Evolutionary conservation across 2,888 invertebrate genomes (phyloP).

Genomic region (Saturnia japonica): DNA sequence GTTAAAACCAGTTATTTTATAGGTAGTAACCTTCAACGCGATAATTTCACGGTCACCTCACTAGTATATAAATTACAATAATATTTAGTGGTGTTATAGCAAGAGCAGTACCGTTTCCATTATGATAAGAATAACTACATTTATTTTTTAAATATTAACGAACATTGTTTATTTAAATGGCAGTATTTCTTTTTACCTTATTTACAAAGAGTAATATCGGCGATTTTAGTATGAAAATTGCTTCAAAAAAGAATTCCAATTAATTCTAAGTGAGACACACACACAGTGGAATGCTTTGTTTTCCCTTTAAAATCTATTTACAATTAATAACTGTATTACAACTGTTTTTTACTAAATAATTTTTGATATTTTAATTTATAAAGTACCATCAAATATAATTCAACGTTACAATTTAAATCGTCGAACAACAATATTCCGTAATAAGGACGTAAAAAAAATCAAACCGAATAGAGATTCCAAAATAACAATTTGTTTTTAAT

Average conservation of each 20-base stretch:
- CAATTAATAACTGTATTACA: constrained; percentile 37
- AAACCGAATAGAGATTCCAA: constrained; percentile 43
- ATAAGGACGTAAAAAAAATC: neutral
- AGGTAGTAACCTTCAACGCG: neutral
- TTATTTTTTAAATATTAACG: constrained; percentile 33
- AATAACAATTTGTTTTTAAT: neutral
- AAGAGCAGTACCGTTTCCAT: constrained; percentile 50
- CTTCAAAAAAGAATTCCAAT: constrained; percentile 41
- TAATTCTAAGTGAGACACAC: constrained; percentile 51
- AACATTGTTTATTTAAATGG: constrained; percentile 46
- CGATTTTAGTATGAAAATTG: constrained; percentile 1
- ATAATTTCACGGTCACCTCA: constrained; percentile 17
- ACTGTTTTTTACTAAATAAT: constrained; percentile 37
- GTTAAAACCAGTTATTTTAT: neutral
- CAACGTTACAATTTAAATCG: constrained; percentile 25
- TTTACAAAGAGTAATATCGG: constrained; percentile 45
- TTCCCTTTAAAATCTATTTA: constrained; percentile 42
- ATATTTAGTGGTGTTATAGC: constrained; percentile 55
- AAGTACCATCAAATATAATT: constrained; percentile 36
- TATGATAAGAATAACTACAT: constrained; percentile 39
- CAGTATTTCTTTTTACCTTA: constrained; percentile 57
- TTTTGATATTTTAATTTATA: constrained; percentile 34
- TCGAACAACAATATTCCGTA: neutral
- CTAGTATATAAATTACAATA: constrained; percentile 13
- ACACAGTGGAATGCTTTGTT: constrained; percentile 67